Conservation (phyloP, 2,797 vertebrate genomes). For the Chaetodon trifasciatus region DNA sequence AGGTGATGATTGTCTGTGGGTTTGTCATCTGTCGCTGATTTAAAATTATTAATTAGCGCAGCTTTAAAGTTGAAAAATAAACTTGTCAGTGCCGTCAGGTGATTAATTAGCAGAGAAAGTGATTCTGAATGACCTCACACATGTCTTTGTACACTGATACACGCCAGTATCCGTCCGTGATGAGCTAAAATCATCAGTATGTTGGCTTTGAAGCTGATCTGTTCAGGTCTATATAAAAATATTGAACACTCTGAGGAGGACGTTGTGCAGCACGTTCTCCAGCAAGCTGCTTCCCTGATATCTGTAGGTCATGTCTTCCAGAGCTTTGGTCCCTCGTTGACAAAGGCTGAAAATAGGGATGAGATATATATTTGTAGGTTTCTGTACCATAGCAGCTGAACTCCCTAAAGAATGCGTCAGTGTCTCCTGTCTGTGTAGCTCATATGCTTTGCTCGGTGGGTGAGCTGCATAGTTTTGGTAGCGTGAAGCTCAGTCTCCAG, state of each 20-base stretch:
- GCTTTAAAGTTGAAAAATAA: background rate
- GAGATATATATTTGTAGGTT: background rate
- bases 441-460: background rate
- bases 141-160: background rate
- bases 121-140: background rate
- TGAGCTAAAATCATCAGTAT: background rate
- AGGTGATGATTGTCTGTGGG: background rate
- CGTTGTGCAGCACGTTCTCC: too few relatives aligned
- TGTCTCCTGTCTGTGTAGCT: background rate
- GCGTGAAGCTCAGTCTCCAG: background rate
- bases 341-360: background rate
- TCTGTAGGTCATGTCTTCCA: too few relatives aligned
- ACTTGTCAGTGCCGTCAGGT: background rate
- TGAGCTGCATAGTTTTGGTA: background rate
- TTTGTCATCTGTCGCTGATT: background rate
- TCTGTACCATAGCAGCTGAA: background rate
- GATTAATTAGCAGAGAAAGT: background rate
- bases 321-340: background rate
- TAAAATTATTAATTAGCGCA: background rate
- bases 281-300: too few relatives aligned
- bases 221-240: background rate
- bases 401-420: background rate
- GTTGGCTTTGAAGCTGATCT: conserved; percentile 10
- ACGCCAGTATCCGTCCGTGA: background rate
- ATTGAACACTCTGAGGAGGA: background rate